A percentile compares a stretch with the other conserved stretches of the same genome.
Conservation (phyloP, 2,113 vertebrate species). For the Cryptotis parvus region DNA sequence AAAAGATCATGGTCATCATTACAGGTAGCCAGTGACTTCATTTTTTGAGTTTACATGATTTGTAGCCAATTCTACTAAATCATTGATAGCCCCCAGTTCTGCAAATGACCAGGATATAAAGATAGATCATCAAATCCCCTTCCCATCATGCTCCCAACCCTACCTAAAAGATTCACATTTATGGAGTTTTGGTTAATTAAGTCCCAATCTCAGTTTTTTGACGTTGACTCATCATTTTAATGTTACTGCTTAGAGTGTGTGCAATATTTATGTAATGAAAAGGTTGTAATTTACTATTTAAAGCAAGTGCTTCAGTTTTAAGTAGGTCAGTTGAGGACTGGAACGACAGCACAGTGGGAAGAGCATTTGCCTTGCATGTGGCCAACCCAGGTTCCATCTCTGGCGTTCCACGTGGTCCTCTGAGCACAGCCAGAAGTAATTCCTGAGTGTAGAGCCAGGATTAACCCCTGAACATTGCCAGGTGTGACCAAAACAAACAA, state of each 20-base stretch:
- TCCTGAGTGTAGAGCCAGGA: no score
- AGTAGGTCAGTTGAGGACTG: no score
- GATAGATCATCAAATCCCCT: background rate
- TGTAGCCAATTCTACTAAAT: slow-evolving; percentile 4
- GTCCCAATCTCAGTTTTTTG: slow-evolving; percentile 4
- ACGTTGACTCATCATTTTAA: background rate
- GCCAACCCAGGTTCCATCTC: no score
- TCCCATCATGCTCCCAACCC: background rate
- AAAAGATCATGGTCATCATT: slow-evolving; percentile 1
- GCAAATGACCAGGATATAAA: background rate
- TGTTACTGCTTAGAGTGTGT: background rate
- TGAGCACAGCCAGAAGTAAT: no score
- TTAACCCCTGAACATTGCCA: no score
- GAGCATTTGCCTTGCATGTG: no score
- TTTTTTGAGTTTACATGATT: slow-evolving; percentile 38
- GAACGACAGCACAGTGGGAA: no score
- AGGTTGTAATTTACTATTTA: background rate
- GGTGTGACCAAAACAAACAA: no score
- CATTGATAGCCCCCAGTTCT: slow-evolving; percentile 49
- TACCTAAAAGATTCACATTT: background rate
- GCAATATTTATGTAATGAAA: background rate
- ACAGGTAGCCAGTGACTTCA: background rate
- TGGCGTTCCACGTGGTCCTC: no score
- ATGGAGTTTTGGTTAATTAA: background rate
- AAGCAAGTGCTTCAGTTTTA: slow-evolving; percentile 5